These are phyloP conservation scores for Gasterosteus nipponicus DNA, from an alignment of 2,113 vertebrate genomes.

Conservation along the genomic window DNA sequence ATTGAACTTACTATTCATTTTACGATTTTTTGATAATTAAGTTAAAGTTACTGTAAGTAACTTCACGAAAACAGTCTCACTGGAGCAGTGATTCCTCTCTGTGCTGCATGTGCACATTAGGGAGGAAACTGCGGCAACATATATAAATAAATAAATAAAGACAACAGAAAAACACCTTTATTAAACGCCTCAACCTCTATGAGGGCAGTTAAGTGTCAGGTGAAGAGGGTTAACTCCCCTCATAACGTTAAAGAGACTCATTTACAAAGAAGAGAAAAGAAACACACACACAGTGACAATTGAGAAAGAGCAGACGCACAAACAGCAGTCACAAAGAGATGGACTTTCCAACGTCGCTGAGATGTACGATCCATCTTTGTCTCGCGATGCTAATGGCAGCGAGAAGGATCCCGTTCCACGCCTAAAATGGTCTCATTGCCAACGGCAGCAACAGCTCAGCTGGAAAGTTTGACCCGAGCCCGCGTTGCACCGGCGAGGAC, in stretches of 20 bases:
- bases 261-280: slow-evolving; percentile 42
- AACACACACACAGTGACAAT: slow-evolving; percentile 18
- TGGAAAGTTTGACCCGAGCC: slow-evolving; percentile 34
- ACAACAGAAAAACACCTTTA: background rate
- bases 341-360: slow-evolving; percentile 59
- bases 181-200: background rate
- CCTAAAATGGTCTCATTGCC: slow-evolving; percentile 74
- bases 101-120: no score
- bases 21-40: background rate
- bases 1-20: background rate
- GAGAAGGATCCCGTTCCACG: slow-evolving; percentile 62
- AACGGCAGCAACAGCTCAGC: slow-evolving; percentile 30
- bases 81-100: no score
- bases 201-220: slow-evolving; percentile 6
- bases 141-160: background rate
- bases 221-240: slow-evolving; percentile 48
- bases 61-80: no score
- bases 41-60: no score
- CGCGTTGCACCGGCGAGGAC: slow-evolving; percentile 5
- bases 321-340: slow-evolving; percentile 58
- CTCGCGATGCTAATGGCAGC: slow-evolving; percentile 58
- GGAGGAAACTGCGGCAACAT: no score
- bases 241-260: slow-evolving; percentile 49
- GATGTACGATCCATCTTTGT: slow-evolving; percentile 76
- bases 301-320: slow-evolving; percentile 75